A percentile compares a stretch with the other conserved stretches of the same genome.
phyloP scores from a whole-genome alignment of 1,140 invertebrate genomes.

The Bombus breviceps region DNA sequence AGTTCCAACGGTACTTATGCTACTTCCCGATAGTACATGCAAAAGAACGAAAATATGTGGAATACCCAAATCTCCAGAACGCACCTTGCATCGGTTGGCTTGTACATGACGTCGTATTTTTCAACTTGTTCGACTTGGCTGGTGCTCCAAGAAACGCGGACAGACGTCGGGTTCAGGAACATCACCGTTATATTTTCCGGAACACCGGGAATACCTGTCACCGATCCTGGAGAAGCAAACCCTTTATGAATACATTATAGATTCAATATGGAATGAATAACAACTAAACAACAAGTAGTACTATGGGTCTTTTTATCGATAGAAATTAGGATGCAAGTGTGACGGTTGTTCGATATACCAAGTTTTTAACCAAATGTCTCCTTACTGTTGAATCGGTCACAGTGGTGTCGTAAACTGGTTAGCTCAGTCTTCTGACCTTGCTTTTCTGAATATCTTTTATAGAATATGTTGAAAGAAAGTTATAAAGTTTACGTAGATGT shows the following conservation, averaged over 20 bases:
- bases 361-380: neutral
- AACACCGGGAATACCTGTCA: conserved; percentile 87
- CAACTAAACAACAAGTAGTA: neutral
- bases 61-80: conserved; percentile 66
- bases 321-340: neutral
- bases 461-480: neutral
- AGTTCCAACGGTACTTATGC: neutral
- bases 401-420: neutral
- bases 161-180: conserved; percentile 91
- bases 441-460: neutral
- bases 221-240: conserved; percentile 86
- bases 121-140: conserved; percentile 88
- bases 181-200: conserved; percentile 94
- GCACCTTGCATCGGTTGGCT: conserved; percentile 91
- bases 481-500: neutral
- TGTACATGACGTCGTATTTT: conserved; percentile 93
- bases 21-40: neutral
- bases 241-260: neutral
- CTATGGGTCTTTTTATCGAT: neutral
- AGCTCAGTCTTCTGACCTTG: neutral
- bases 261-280: neutral
- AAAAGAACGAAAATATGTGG: neutral
- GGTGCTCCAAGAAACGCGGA: conserved; percentile 92
- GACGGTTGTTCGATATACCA: neutral
- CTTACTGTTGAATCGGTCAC: neutral